phyloP scores from a whole-genome alignment of 2,797 vertebrate genomes.

The Brachymystax lenok region DNA sequence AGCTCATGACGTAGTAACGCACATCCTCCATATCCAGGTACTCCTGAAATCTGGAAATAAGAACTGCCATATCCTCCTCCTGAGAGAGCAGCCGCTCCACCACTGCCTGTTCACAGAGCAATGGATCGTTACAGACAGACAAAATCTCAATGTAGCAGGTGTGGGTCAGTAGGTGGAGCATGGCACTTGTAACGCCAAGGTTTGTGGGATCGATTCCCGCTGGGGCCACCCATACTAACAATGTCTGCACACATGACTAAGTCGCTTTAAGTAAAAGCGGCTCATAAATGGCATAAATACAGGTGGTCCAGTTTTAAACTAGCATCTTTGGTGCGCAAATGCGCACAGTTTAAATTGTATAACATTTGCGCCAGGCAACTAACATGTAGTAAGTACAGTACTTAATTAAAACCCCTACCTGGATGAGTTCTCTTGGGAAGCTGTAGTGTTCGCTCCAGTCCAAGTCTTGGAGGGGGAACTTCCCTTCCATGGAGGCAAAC shows the following conservation, averaged over 20 bases:
- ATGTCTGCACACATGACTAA: too few relatives aligned
- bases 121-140: not conserved
- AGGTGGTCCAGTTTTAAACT: too few relatives aligned
- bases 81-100: conserved; percentile 78
- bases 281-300: too few relatives aligned
- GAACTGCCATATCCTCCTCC: conserved; percentile 73
- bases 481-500: conserved; percentile 83
- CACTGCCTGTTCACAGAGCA: conserved; percentile 69
- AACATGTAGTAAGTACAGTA: too few relatives aligned
- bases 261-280: too few relatives aligned
- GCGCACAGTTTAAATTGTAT: too few relatives aligned
- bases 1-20: conserved; percentile 87
- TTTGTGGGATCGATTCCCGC: too few relatives aligned
- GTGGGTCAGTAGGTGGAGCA: not conserved
- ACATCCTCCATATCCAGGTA: conserved; percentile 87
- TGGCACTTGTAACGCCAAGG: not conserved
- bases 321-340: too few relatives aligned
- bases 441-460: conserved; percentile 85
- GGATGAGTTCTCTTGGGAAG: conserved; percentile 84
- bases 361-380: too few relatives aligned
- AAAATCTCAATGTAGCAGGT: not conserved
- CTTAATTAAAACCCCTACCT: conserved; percentile 61
- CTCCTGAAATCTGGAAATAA: conserved; percentile 88
- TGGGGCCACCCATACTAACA: too few relatives aligned
- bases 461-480: conserved; percentile 77